Conservation (phyloP, 2,888 invertebrate genomes). For the Eupithecia subumbrata region DNA sequence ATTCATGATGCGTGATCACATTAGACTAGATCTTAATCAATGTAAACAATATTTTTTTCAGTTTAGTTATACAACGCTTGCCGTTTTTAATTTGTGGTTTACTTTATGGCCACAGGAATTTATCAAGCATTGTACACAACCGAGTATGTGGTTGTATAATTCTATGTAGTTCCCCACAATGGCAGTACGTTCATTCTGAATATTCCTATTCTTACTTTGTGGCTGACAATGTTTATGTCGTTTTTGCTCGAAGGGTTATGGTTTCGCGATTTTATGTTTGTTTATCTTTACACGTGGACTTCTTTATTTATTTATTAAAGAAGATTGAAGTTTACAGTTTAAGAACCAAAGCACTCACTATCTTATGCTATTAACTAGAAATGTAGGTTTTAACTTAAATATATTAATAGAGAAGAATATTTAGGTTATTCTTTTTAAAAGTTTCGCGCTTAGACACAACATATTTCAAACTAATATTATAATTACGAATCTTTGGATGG, state of each 20-base stretch:
- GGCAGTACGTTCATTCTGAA: background rate
- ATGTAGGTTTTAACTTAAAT: too few species aligned
- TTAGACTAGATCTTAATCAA: too few species aligned
- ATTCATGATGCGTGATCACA: too few species aligned
- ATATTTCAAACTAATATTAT: too few species aligned
- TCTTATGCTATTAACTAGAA: too few species aligned
- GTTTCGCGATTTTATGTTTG: background rate
- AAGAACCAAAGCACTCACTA: too few species aligned
- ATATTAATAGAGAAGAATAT: too few species aligned
- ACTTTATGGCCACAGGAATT: background rate
- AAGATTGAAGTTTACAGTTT: too few species aligned
- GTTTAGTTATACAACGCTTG: background rate
- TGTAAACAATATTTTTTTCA: too few species aligned
- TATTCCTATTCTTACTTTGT: background rate
- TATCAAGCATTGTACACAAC: constrained; percentile 17
- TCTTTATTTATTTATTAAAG: background rate
- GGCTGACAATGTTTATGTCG: background rate
- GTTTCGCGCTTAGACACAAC: too few species aligned
- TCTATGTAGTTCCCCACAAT: constrained; percentile 17
- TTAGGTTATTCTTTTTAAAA: too few species aligned
- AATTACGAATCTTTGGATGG: too few species aligned
- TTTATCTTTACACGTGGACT: background rate
- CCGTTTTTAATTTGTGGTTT: background rate
- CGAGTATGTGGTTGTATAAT: constrained; percentile 13
- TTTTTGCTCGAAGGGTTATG: background rate